Base-by-base conservation (phyloP, 1,140 invertebrate species). In the Ylistrum balloti region DNA sequence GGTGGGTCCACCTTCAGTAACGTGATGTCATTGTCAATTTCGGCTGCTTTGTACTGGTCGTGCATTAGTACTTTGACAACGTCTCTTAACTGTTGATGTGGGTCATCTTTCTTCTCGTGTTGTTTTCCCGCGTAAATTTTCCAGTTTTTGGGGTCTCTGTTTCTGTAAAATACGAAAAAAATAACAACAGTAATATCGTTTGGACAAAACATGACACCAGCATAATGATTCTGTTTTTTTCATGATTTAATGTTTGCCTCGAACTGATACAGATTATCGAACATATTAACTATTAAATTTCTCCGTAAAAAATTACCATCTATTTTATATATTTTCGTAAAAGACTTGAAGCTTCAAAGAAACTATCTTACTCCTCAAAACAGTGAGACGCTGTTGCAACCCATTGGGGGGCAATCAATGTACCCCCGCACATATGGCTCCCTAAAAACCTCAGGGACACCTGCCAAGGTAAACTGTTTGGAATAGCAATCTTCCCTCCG, bases 321-420 rank as follows among this genome's bases (percentile, higher is more conserved):
- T n/a, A n/a, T n/a, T n/a, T n/a, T n/a, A n/a, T n/a, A n/a, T n/a
- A n/a, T n/a, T n/a, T n/a, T n/a, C n/a, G n/a, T n/a, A n/a, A n/a
- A n/a, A n/a, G n/a, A n/a, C n/a, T n/a, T n/a, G n/a, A n/a, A n/a
- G n/a, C n/a, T n/a, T n/a, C n/a, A n/a, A n/a, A n/a, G n/a, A n/a
- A n/a, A n/a, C n/a, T n/a, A n/a, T n/a, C n/a, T 45, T 89, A 91
- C 91, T 88, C 85, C 38, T 91, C 91, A 13, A 93, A 89, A 94
- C 98, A 98, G 93, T 97, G 97, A 86, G 98, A 98, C 10, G 98
- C 97, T 0, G 98, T 98, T 0, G 98, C 93, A 10, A 98, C 97
- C 32, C 97, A 97, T 93, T 97, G 97, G 13, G 97, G 96, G 88
- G 97, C 96, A 86, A 98, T 97, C 88, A 98, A 97, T 3, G 97